Base-by-base conservation (phyloP, 1,140 invertebrate species). In the Drosophila bocqueti region DNA sequence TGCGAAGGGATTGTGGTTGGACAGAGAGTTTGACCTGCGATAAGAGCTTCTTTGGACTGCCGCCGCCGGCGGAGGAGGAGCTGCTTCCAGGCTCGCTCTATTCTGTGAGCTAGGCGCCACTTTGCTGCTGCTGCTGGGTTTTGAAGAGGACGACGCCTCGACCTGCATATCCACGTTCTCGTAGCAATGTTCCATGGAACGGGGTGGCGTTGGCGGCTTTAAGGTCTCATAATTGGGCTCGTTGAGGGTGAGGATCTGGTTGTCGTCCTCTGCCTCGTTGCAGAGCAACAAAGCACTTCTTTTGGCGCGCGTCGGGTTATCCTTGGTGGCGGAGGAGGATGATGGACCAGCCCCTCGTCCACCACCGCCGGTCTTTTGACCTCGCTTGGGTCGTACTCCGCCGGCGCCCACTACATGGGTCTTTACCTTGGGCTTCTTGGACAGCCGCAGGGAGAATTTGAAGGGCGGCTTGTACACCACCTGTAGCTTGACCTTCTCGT, bases 391-490 rank as follows among this genome's bases (percentile, higher is more conserved):
- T 42, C 82, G 72, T 3, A 62, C 83, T 18, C 64, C 79, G 21
- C 61, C 79, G 26, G 55, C 76, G 26, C 78, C 79, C 29, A 90
- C 85, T 3, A 93, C 93, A 61, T 93, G 93, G 34, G 93, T 94
- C 71, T 95, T 95, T 10, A 95, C 95, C 8, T 95, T 93, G 31
- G 91, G 76, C 66, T 93, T 95, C 85, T 96, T 96, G 40, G 95
- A 95, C 49, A 97, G 94, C 83, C 96, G 96, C 24, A 97, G 94
- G 91, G 96, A 97, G 91, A 97, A 97, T 77, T 96, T 96, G 91
- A 97, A 97, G 2, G 97, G 96, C 34, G 96, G 96, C 83, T 97
- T 97, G 91, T 97, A 97, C 7, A 97, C 96, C 3, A 97, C 96
- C 91, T 97, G 97, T 11, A 97, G 92, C 55, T 96, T 95, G 0